Conservation (phyloP, 2,113 vertebrate species). For the Fukomys damarensis region DNA sequence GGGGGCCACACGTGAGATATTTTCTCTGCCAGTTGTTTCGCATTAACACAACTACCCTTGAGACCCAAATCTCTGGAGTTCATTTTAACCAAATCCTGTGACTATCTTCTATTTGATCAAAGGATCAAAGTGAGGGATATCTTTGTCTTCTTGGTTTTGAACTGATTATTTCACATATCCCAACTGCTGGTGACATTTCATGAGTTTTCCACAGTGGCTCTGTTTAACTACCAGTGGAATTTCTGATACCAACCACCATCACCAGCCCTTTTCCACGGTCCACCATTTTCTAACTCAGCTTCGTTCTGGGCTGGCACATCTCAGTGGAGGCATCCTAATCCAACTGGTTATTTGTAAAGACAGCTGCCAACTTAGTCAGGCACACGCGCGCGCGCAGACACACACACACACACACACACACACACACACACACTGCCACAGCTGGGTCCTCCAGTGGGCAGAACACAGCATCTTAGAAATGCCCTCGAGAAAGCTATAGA, state of each 20-base stretch:
- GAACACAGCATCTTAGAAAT: not conserved
- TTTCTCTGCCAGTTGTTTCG: not conserved
- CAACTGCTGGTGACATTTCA: not conserved
- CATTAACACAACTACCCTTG: not conserved
- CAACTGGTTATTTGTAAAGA: not conserved
- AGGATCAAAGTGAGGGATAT: not conserved
- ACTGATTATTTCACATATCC: not conserved
- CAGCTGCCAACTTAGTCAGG: not conserved
- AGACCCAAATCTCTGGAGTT: not conserved
- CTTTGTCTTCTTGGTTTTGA: not conserved
- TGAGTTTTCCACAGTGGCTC: not conserved
- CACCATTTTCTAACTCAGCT: no score
- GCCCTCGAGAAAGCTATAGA: not conserved
- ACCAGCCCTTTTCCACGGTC: not conserved
- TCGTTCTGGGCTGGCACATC: not conserved
- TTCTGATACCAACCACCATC: rapidly evolving
- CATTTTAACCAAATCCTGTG: not conserved
- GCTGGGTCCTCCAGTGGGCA: not conserved
- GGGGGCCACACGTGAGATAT: not conserved
- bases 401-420: no score
- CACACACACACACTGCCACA: no score
- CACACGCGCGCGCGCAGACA: no score
- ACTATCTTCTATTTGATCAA: not conserved
- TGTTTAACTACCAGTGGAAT: not conserved
- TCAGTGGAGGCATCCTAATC: not conserved